A percentile compares a stretch with the other conserved stretches of the same genome.
Conservation (phyloP, 2,797 vertebrate genomes). For the Hippopotamyrus pictus region DNA sequence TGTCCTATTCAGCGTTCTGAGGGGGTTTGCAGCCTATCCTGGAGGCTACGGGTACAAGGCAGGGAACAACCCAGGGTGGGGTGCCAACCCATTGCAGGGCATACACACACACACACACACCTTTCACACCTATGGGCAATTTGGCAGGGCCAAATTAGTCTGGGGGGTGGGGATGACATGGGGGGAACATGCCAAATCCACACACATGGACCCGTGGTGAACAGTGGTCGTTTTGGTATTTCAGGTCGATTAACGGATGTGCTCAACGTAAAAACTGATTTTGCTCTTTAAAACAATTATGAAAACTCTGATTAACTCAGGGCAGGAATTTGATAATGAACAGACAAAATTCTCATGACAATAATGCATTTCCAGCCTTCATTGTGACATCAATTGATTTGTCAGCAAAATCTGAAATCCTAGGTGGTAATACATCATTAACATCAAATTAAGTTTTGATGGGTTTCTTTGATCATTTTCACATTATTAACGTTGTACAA, state of each 20-base stretch:
- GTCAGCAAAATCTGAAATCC: not conserved
- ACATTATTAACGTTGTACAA: not conserved
- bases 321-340: not conserved
- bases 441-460: not conserved
- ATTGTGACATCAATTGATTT: not conserved
- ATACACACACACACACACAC: not conserved
- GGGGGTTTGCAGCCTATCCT: not conserved
- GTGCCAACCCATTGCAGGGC: not conserved
- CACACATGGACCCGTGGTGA: not conserved
- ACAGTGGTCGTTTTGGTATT: not conserved
- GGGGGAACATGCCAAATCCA: not conserved
- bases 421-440: not conserved
- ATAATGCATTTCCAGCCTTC: not conserved
- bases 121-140: not conserved
- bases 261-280: not conserved
- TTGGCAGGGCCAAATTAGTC: not conserved
- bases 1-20: not conserved
- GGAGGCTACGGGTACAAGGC: not conserved
- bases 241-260: not conserved
- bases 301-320: not conserved
- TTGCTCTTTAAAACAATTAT: not conserved
- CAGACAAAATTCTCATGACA: not conserved
- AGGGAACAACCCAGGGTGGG: not conserved
- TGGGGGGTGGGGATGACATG: not conserved
- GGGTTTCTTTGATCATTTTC: not conserved